Evolutionary conservation across 2,113 vertebrate genomes (phyloP).

Genomic region (Apeltes quadracus): DNA sequence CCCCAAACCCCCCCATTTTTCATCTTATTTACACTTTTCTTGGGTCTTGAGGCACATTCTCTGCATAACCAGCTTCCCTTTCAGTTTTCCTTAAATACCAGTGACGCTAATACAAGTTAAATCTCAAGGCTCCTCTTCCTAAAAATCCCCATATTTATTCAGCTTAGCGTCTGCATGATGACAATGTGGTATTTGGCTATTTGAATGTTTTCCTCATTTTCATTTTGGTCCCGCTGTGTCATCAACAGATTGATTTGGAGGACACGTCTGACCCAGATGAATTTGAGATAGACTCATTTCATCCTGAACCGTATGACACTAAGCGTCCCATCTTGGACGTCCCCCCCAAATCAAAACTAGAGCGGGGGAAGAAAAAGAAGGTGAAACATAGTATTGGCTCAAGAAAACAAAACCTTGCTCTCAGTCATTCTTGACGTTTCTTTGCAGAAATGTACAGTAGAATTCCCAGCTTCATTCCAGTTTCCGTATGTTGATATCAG

Average conservation of each 20-base stretch:
- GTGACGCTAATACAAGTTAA: not conserved
- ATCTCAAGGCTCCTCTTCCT: not conserved
- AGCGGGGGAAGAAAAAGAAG: conserved; percentile 9
- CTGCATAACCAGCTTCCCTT: not conserved
- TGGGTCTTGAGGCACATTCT: too few relatives aligned
- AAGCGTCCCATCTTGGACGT: not conserved
- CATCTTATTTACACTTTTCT: too few relatives aligned
- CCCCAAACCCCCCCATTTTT: not conserved
- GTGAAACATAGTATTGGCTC: not conserved
- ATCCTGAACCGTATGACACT: not conserved
- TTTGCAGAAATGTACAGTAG: not conserved
- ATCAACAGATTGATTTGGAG: conserved; percentile 61
- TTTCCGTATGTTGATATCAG: not conserved
- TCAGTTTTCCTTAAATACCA: not conserved
- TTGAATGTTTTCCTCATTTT: not conserved
- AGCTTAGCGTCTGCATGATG: not conserved
- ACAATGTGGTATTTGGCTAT: not conserved
- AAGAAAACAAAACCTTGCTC: not conserved
- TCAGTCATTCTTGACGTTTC: not conserved
- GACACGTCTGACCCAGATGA: conserved; percentile 47
- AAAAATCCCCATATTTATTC: not conserved
- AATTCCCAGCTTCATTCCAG: not conserved
- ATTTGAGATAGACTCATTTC: conserved; percentile 13
- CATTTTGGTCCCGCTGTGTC: not conserved
- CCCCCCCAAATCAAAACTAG: not conserved